Conservation (phyloP, 2,888 invertebrate genomes). For the Eupithecia pulchellata region DNA sequence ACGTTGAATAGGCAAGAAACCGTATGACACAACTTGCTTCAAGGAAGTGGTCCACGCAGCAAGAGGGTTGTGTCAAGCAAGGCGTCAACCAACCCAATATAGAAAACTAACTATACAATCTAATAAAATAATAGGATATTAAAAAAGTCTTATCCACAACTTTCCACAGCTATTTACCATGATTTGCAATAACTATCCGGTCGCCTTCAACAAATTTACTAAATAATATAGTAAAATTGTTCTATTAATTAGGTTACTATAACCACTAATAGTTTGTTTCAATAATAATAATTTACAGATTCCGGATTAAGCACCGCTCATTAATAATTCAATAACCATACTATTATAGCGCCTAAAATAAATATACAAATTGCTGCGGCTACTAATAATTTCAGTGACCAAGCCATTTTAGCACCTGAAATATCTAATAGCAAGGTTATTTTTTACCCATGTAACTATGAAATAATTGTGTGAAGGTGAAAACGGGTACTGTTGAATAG, state of each 20-base stretch:
- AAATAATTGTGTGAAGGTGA: too few relatives aligned
- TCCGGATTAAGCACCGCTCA: neutral
- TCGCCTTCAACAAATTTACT: neutral
- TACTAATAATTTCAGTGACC: neutral
- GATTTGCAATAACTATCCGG: neutral
- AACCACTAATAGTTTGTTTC: neutral
- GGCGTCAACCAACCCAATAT: neutral
- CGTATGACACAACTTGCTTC: too few relatives aligned
- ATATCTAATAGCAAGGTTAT: neutral
- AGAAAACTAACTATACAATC: neutral
- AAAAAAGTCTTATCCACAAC: neutral
- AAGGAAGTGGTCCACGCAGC: too few relatives aligned
- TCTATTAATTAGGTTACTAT: neutral
- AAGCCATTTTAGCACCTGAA: neutral
- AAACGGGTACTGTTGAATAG: too few relatives aligned
- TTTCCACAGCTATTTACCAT: neutral
- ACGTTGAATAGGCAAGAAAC: too few relatives aligned
- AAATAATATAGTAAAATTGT: neutral
- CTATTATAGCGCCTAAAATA: neutral
- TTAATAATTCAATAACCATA: neutral
- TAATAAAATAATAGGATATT: neutral
- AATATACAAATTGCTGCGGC: neutral
- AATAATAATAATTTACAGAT: constrained; percentile 1
- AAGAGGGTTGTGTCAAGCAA: neutral
- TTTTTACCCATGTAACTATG: too few relatives aligned